Base-by-base conservation (phyloP, 2,888 invertebrate genomes). In the Amblyteles armatorius region DNA sequence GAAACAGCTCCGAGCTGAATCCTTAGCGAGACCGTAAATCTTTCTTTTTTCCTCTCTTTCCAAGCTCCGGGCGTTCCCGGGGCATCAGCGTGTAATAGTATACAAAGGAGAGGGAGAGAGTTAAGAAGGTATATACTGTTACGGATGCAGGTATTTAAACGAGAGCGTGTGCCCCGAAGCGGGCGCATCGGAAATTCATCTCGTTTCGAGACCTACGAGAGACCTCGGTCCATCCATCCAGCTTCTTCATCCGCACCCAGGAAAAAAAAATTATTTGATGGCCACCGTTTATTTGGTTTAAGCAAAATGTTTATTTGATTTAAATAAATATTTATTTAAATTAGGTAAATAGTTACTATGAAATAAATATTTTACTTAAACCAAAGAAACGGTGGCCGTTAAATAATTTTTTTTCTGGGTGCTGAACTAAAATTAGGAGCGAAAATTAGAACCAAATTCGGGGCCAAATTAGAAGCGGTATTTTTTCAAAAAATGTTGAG, bases 61-160 rank as follows among this genome's bases (percentile, higher is more conserved):
- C 29, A 33, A 22, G 33, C 78, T 69, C 68, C 50, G 82, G 57
- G 36, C 19, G 52, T 78, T 65, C 19, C 9, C 68, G 22, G 40
- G 13, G 50, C 6, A 48, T 48, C 48, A 11, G 44, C 78, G 33
- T 57, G 74, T 33, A 73, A 82, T 73, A 22, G 36, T 50, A 67
- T 67, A 78, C 48, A 57, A 82, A 78, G 72, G 74, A 82, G 60
- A 79, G 69, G 48, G 72, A 82, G 67, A 79, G 69, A 65, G 76
- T 80, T 19, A 69, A 73, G 65, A 74, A 44, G 26, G 65, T 72
- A 52, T 68, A 65, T 68, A 65, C 48, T 44, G 73, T 72, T 81
- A 81, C 74, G 26, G 76, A 83, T 85, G 71, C 80, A 83, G 78
- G 83, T 65, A 80, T 86, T 86, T 83, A 86, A 86, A 86, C 83